Evolutionary conservation across 2,888 invertebrate species (phyloP).

Genomic region (Andrena praecox): DNA sequence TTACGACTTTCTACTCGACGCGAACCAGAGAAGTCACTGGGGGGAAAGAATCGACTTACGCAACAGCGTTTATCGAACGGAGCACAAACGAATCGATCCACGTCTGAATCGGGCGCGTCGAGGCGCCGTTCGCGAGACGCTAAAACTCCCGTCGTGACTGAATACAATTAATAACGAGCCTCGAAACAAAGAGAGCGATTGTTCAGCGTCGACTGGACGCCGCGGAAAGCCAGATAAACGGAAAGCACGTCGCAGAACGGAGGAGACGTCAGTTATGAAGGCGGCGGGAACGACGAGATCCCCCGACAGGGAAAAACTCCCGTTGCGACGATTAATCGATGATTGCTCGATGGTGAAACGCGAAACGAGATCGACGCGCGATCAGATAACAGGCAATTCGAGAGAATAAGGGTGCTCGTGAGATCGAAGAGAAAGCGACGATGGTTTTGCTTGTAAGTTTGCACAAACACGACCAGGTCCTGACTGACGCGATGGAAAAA

Average conservation of each 20-base stretch:
- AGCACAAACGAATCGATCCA: constrained; percentile 22
- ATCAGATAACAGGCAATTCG: constrained; percentile 48
- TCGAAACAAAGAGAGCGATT: constrained; percentile 61
- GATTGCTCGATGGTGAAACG: constrained; percentile 29
- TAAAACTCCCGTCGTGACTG: constrained; percentile 46
- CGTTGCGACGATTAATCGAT: constrained; percentile 36
- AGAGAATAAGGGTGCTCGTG: constrained; percentile 21
- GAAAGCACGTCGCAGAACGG: constrained; percentile 1
- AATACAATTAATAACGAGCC: constrained; percentile 60
- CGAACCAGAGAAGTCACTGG: neutral
- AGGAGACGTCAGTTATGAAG: neutral
- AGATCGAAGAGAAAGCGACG: constrained; percentile 41
- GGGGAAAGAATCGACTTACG: constrained; percentile 12
- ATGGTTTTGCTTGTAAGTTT: constrained; percentile 14
- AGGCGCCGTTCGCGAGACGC: constrained; percentile 48
- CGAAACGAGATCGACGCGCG: constrained; percentile 47
- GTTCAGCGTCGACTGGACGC: constrained; percentile 36
- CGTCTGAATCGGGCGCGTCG: constrained; percentile 3
- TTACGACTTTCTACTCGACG: constrained; percentile 29
- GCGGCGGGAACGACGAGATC: constrained; percentile 11
- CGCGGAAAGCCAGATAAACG: constrained; percentile 54
- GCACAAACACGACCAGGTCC: neutral
- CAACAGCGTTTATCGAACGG: constrained; percentile 20
- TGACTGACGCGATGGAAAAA: neutral
- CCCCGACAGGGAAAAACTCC: constrained; percentile 4